phyloP scores from a whole-genome alignment of 2,888 invertebrate species.

The Parelbella ahira region DNA sequence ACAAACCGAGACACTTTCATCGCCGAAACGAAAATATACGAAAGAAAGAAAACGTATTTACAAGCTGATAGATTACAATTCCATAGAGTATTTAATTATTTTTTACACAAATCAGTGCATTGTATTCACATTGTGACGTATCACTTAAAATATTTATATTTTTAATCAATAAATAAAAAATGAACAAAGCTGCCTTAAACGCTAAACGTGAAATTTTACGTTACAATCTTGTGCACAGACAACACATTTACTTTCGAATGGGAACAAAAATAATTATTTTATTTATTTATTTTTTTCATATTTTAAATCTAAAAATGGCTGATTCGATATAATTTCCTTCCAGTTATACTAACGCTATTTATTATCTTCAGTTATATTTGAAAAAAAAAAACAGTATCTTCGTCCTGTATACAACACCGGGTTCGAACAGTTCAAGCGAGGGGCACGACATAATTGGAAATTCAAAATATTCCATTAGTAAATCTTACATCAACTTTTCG shows the following conservation, averaged over 20 bases:
- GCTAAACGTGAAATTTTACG: slow-evolving; percentile 48
- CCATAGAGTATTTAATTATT: slow-evolving; percentile 51
- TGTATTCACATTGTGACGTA: slow-evolving; percentile 68
- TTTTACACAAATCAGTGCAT: slow-evolving; percentile 68
- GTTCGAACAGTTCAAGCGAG: too few relatives aligned
- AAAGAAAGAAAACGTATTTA: slow-evolving; percentile 38
- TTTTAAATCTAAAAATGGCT: too few relatives aligned
- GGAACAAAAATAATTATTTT: slow-evolving; percentile 19
- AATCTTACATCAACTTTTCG: too few relatives aligned
- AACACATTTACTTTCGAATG: slow-evolving; percentile 26
- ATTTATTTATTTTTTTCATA: too few relatives aligned
- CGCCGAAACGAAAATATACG: too few relatives aligned
- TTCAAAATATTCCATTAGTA: too few relatives aligned
- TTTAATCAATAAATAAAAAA: slow-evolving; percentile 43
- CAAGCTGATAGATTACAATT: slow-evolving; percentile 53
- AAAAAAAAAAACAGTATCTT: slow-evolving; percentile 58
- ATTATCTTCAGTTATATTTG: slow-evolving; percentile 63
- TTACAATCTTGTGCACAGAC: slow-evolving; percentile 34
- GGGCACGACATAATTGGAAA: too few relatives aligned
- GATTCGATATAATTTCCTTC: slow-evolving; percentile 11
- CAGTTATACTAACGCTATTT: slow-evolving; percentile 35
- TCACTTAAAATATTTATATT: slow-evolving; percentile 33
- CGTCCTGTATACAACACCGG: slow-evolving; percentile 50
- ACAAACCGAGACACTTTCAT: slow-evolving; percentile 35
- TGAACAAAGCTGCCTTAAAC: slow-evolving; percentile 43